Conservation (phyloP, 2,888 invertebrate genomes). For the Heteromurus nitidus region DNA sequence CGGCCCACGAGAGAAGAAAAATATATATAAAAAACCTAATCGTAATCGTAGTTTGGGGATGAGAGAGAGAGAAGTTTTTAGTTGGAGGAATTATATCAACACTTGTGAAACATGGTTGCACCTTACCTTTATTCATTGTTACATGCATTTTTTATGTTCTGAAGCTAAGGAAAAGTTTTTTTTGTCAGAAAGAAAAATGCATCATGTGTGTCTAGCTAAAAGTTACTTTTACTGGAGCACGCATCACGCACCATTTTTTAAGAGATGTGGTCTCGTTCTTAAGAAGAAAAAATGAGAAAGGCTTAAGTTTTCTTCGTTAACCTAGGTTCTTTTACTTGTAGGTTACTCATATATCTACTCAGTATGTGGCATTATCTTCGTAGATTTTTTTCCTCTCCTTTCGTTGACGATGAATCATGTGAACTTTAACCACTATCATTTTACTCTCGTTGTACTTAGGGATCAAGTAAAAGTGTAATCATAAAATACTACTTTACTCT, state of each 20-base stretch:
- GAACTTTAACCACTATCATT: constrained; percentile 45
- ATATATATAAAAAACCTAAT: constrained; percentile 22
- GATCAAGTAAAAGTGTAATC: no score
- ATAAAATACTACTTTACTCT: background rate
- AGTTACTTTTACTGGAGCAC: constrained; percentile 38
- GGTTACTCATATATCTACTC: background rate
- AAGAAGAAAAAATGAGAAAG: constrained; percentile 6
- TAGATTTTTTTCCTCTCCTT: no score
- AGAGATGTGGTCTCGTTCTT: no score
- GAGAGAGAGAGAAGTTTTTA: constrained; percentile 18
- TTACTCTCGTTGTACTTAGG: no score
- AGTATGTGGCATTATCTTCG: constrained; percentile 1
- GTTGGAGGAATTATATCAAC: constrained; percentile 57
- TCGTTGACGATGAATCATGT: constrained; percentile 53
- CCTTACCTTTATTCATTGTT: no score
- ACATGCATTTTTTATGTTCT: constrained; percentile 3
- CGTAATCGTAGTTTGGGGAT: background rate
- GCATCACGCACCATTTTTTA: constrained; percentile 25
- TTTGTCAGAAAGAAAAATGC: no score
- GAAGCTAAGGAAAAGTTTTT: background rate
- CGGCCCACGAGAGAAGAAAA: no score
- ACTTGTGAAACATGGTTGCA: constrained; percentile 46
- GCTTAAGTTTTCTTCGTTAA: constrained; percentile 31
- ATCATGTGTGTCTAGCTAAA: background rate
- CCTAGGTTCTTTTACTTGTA: constrained; percentile 34